A percentile compares a stretch with the other conserved stretches of the same genome.
phyloP scores from a whole-genome alignment of 1,140 invertebrate genomes.

The Aphelenchoides fujianensis region DNA sequence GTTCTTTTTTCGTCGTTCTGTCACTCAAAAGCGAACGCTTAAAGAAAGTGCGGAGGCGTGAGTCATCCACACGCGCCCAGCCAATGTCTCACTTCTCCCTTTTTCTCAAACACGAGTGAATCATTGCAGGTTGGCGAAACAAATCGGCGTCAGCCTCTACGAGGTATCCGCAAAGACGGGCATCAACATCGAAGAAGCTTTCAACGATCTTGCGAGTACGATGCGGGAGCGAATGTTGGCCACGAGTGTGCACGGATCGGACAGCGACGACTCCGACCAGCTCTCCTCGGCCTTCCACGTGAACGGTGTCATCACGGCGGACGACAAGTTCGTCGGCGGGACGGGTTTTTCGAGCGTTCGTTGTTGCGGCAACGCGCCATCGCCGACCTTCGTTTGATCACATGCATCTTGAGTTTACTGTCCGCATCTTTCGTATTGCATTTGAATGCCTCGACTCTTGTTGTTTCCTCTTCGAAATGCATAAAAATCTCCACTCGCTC shows the following conservation, averaged over 20 bases:
- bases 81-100: not conserved
- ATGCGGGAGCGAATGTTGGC: conserved; percentile 57
- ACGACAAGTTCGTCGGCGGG: conserved; percentile 48
- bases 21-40: not conserved
- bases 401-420: too few relatives aligned
- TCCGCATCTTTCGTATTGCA: too few relatives aligned
- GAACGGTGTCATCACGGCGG: conserved; percentile 58
- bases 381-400: conserved; percentile 58
- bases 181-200: conserved; percentile 61
- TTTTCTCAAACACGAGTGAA: too few relatives aligned
- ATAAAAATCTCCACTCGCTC: too few relatives aligned
- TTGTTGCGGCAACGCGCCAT: conserved; percentile 45
- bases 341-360: conserved; percentile 24
- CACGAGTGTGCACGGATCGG: conserved; percentile 49
- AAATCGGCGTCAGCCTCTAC: conserved; percentile 58
- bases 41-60: not conserved
- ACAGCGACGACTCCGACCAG: conserved; percentile 57
- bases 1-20: not conserved
- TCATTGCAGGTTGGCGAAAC: conserved; percentile 51
- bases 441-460: too few relatives aligned
- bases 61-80: not conserved
- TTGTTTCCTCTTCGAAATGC: too few relatives aligned
- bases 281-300: conserved; percentile 59
- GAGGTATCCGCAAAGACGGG: conserved; percentile 62
- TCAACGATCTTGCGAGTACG: conserved; percentile 48